Conservation (phyloP, 2,797 vertebrate genomes). For the Sebastes vulpes region DNA sequence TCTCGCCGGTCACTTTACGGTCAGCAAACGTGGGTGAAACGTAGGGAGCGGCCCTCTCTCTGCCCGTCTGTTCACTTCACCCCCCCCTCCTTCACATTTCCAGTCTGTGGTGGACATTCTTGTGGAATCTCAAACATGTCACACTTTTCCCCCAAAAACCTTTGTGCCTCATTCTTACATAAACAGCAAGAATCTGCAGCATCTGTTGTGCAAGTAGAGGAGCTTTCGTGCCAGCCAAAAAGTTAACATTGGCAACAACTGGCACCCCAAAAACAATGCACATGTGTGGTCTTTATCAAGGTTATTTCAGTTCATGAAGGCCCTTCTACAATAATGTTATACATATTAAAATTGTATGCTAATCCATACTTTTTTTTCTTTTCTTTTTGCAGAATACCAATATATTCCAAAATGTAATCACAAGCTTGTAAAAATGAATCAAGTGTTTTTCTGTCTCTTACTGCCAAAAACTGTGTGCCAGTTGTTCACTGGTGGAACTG, state of each 20-base stretch:
- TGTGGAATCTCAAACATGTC: conserved; percentile 59
- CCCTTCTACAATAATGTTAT: neutral
- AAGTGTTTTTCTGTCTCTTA: conserved; percentile 6
- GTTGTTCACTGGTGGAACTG: conserved; percentile 31
- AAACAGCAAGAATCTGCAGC: conserved; percentile 57
- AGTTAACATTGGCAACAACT: conserved; percentile 53
- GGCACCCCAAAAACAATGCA: conserved; percentile 7
- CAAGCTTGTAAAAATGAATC: conserved; percentile 15
- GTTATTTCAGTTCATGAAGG: conserved; percentile 20
- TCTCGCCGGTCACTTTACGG: conserved; percentile 34
- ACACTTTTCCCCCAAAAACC: conserved; percentile 29
- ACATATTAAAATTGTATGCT: neutral
- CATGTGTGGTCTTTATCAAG: conserved; percentile 54
- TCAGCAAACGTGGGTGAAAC: conserved; percentile 31
- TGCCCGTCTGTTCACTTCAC: neutral
- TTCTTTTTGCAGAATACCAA: conserved; percentile 1
- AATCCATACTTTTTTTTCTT: neutral
- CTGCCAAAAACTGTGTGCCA: conserved; percentile 7
- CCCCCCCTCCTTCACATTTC: neutral
- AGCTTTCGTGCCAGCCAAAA: conserved; percentile 27
- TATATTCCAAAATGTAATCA: conserved; percentile 13
- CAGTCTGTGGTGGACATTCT: conserved; percentile 26
- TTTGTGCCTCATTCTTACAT: conserved; percentile 44
- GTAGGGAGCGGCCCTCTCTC: neutral
- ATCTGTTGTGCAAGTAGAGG: conserved; percentile 41